Evolutionary conservation across 2,888 invertebrate genomes (phyloP).

Genomic region (Sminthurinus aureus): DNA sequence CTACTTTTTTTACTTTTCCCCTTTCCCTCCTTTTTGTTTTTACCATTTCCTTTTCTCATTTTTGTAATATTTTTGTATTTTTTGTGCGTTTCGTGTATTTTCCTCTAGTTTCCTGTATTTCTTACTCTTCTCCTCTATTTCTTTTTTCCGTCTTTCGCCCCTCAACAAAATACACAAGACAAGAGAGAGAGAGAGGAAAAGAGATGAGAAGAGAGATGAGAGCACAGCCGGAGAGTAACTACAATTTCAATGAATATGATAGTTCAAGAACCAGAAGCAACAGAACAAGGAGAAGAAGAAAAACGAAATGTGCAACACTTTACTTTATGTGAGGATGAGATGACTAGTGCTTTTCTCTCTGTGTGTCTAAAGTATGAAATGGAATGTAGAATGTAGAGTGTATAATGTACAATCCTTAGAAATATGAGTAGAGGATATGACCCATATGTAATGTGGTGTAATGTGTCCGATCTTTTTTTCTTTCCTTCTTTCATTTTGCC

Average conservation of each 20-base stretch:
- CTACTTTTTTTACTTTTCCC: no score
- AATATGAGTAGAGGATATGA: background rate
- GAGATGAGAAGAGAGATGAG: no score
- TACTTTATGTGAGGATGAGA: no score
- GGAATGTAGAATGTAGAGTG: background rate
- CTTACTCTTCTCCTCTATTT: background rate
- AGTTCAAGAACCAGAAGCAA: background rate
- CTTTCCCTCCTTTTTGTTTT: no score
- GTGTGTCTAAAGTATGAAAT: background rate
- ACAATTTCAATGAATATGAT: slow-evolving; percentile 8
- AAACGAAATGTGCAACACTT: no score
- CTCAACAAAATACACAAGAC: no score
- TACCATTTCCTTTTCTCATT: no score
- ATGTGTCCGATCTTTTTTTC: background rate
- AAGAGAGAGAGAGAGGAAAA: no score
- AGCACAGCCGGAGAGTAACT: background rate
- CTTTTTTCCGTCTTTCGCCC: background rate
- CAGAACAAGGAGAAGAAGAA: no score
- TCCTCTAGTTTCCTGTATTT: background rate
- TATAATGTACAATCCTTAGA: background rate
- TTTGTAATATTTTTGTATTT: no score
- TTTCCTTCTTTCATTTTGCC: background rate
- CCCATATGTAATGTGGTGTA: background rate
- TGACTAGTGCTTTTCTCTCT: no score
- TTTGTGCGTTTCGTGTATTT: background rate